Evolutionary conservation across 1,140 invertebrate species (phyloP).

Genomic region (Carcinoscorpius rotundicauda): DNA sequence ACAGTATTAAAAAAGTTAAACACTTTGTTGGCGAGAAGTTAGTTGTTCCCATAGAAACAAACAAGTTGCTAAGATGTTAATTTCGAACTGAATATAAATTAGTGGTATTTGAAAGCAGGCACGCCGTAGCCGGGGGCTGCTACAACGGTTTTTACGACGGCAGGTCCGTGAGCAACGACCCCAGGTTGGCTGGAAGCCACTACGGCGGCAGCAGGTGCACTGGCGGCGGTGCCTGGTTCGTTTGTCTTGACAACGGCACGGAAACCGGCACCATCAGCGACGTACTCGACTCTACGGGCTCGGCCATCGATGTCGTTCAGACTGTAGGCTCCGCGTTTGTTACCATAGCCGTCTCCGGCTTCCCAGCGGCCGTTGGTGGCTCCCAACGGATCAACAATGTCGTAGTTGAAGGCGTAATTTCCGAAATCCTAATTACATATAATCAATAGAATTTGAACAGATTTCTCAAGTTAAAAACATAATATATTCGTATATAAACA

Average conservation of each 20-base stretch:
- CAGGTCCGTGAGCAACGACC: background rate
- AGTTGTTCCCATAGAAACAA: too few species aligned
- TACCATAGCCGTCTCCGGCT: constrained; percentile 21
- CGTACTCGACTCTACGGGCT: constrained; percentile 11
- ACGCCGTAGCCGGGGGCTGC: background rate
- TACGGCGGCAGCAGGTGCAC: constrained; percentile 17
- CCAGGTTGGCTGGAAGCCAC: background rate
- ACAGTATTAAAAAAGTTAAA: too few species aligned
- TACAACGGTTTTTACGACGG: background rate
- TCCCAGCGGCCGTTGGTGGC: constrained; percentile 21
- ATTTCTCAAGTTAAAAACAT: background rate
- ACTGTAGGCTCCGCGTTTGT: constrained; percentile 13
- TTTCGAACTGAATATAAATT: too few species aligned
- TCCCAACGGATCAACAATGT: constrained; percentile 21
- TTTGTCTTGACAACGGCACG: constrained; percentile 11
- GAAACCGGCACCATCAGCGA: constrained; percentile 12
- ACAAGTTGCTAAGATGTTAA: too few species aligned
- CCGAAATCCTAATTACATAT: constrained; percentile 12
- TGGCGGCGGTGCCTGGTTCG: constrained; percentile 9
- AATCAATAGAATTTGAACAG: background rate
- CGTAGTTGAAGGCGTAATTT: constrained; percentile 23
- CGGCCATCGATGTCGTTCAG: constrained; percentile 15
- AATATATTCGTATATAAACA: background rate
- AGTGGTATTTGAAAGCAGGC: too few species aligned
- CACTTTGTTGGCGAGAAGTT: too few species aligned